Evolutionary conservation across 2,113 vertebrate species (phyloP).

Genomic region (Patagioenas fasciata): DNA sequence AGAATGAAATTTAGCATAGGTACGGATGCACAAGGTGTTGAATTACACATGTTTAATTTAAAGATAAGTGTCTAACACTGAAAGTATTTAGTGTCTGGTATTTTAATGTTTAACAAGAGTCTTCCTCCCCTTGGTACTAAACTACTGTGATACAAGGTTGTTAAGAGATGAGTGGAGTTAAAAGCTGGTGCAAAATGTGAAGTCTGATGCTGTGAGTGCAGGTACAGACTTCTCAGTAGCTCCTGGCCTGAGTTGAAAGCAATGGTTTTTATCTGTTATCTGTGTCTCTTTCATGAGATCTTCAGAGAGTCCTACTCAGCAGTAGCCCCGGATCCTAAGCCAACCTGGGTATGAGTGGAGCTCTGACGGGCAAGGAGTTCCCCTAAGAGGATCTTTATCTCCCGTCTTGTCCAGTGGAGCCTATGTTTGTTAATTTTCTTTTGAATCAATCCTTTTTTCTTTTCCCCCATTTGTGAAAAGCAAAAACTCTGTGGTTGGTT

Average conservation of each 20-base stretch:
- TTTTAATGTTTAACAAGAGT: not conserved
- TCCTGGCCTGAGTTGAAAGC: not conserved
- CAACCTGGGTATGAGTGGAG: accelerated
- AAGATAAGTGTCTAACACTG: not conserved
- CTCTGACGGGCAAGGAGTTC: not conserved
- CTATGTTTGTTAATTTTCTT: not conserved
- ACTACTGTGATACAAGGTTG: not conserved
- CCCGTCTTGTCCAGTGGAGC: not conserved
- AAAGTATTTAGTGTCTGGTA: not conserved
- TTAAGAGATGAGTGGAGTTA: not conserved
- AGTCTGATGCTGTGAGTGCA: not conserved
- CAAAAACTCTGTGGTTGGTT: not conserved
- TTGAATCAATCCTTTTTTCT: not conserved
- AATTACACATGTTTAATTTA: not conserved
- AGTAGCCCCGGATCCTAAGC: not conserved
- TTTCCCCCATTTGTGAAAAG: not conserved
- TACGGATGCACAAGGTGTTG: not conserved
- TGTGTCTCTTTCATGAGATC: accelerated
- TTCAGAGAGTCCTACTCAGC: not conserved
- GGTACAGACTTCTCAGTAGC: not conserved
- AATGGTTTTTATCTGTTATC: not conserved
- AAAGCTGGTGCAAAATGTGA: not conserved
- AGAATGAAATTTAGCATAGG: not conserved
- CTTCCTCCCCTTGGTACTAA: not conserved
- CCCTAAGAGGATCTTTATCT: not conserved